Base-by-base conservation (phyloP, 1,140 invertebrate species). In the Drosophila albomicans region DNA sequence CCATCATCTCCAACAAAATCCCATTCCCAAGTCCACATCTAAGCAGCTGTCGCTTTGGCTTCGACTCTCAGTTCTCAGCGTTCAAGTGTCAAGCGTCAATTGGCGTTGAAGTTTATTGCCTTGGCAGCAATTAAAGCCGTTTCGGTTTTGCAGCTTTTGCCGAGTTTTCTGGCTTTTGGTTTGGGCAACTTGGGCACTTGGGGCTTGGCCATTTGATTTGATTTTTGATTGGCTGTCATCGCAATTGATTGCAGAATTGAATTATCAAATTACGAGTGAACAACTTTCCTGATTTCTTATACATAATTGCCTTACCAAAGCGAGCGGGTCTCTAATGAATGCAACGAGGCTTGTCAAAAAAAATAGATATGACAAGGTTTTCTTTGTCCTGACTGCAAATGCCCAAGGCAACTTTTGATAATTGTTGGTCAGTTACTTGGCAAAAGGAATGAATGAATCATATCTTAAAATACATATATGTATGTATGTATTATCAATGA, bases 61-160 rank as follows among this genome's bases (percentile, higher is more conserved):
- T 68, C 13, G 48, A 61, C 69, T 69, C 25, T 45, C 71, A 62
- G 54, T 48, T 15, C 43, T 32, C 43, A 13, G 38, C 81, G n/a
- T 58, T 74, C 81, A 79, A 82, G 84, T 89, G 85, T 85, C 81
- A 85, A 79, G 74, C 85, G 80, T 88, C 85, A 88, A 88, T 88
- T 88, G 84, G 66, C 77, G 74, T 89, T 89, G 85, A 89, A 84
- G 85, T 89, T 88, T 89, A 88, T 88, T 88, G 85, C 75, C 72
- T 85, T 89, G 85, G 85, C 85, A 89, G 85, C 85, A 89, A 89
- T 89, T 89, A 89, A 89, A 85, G 52, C 58, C 54, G 73, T 66
- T 80, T 80, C 57, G 32, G 61, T 30, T 62, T 46, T 10, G 35
- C 35, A 43, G 41, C 20, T 25, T 43, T 43, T 38, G 7, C 10